Percentiles rank a stretch among this genome's conserved stretches.
Evolutionary conservation across 2,888 invertebrate genomes (phyloP).

Genomic region (Eulithis prunata): DNA sequence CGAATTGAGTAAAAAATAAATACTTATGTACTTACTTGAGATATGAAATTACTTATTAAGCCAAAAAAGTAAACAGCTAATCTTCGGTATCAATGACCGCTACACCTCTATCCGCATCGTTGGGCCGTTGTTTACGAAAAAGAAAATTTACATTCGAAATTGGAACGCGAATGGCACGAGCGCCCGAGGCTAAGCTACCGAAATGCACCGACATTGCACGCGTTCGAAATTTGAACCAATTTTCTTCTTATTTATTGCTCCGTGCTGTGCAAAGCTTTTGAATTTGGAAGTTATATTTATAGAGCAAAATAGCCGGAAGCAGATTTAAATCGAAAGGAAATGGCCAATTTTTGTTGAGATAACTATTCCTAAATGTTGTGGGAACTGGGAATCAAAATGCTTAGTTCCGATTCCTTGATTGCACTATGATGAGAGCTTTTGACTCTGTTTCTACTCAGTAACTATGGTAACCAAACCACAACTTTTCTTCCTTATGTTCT

Average conservation of each 20-base stretch:
- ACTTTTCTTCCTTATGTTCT: constrained; percentile 6
- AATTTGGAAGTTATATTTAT: constrained; percentile 10
- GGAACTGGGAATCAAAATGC: constrained; percentile 16
- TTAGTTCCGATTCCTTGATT: constrained; percentile 25
- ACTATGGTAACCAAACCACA: constrained; percentile 13
- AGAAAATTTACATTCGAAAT: constrained; percentile 78
- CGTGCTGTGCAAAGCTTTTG: constrained; percentile 27
- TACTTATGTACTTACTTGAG: no score
- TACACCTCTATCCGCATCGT: constrained; percentile 19
- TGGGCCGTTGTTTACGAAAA: constrained; percentile 59
- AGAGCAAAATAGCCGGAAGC: constrained; percentile 37
- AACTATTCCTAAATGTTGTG: constrained; percentile 10
- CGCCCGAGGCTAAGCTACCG: constrained; percentile 77
- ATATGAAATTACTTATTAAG: not conserved
- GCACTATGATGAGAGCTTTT: not conserved
- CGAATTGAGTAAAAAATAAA: no score
- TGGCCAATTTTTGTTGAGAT: constrained; percentile 35
- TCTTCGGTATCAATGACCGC: constrained; percentile 37
- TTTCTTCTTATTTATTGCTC: constrained; percentile 34
- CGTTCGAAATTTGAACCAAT: constrained; percentile 42
- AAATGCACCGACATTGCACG: constrained; percentile 55
- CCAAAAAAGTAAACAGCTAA: constrained; percentile 5
- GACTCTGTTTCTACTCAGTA: not conserved
- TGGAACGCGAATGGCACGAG: constrained; percentile 78
- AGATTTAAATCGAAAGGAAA: constrained; percentile 37